These are phyloP conservation scores for Vollenhovia emeryi DNA, from an alignment of 1,140 invertebrate genomes.

Conservation along the genomic window DNA sequence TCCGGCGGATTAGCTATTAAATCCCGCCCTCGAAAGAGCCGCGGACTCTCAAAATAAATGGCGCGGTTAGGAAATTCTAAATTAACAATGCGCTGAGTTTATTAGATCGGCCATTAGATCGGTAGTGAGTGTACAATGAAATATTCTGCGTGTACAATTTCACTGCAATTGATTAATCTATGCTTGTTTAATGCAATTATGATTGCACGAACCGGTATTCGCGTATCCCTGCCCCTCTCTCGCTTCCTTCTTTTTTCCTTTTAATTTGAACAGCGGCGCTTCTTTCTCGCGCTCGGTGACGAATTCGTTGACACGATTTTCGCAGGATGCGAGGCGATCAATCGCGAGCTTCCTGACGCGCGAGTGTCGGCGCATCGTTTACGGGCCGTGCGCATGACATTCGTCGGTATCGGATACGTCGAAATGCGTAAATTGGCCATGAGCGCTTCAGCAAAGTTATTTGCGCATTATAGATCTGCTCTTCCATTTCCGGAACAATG, in stretches of 20 bases:
- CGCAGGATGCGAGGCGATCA: not conserved
- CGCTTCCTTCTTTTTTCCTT: not conserved
- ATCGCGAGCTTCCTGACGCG: not conserved
- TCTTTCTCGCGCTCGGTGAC: not conserved
- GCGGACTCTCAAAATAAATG: not conserved
- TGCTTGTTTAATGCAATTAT: not conserved
- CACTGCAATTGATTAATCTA: not conserved
- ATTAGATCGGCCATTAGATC: not conserved
- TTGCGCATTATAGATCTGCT: not conserved
- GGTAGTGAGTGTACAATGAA: not conserved
- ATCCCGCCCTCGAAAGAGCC: not conserved
- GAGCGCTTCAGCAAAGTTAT: not conserved
- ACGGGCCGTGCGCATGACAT: not conserved
- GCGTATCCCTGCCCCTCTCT: not conserved
- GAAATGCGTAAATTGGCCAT: conserved; percentile 8
- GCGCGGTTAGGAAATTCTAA: not conserved
- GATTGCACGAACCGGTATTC: not conserved
- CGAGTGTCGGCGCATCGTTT: not conserved
- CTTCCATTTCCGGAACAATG: not conserved
- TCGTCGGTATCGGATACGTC: not conserved
- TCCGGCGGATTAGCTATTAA: not conserved
- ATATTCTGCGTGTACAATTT: not conserved
- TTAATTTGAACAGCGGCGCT: not conserved
- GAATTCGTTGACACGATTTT: not conserved
- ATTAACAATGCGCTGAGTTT: not conserved